Percentiles rank a stretch among this genome's conserved stretches.
These are phyloP conservation scores for Eristalinus sepulchralis DNA, from an alignment of 2,888 invertebrate genomes.

Conservation along the genomic window DNA sequence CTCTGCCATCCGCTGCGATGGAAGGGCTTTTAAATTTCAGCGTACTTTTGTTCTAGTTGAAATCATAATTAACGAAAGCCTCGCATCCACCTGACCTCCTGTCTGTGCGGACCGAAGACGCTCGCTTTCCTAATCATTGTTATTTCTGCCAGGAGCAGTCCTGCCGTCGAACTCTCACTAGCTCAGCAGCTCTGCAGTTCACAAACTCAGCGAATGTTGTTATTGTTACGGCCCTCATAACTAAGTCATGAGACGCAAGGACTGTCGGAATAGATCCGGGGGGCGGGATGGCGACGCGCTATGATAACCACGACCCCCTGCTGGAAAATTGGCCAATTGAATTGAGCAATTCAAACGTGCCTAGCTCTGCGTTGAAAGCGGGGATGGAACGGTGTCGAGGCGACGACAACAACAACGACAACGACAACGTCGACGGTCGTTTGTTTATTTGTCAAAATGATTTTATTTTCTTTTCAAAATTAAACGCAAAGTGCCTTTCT, in stretches of 20 bases:
- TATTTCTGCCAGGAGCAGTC: constrained; percentile 8
- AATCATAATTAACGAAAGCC: constrained; percentile 45
- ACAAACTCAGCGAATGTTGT: background rate
- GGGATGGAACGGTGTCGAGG: no score
- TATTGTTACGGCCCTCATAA: constrained; percentile 27
- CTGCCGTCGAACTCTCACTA: constrained; percentile 5
- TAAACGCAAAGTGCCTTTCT: constrained; percentile 47
- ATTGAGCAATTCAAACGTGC: constrained; percentile 64
- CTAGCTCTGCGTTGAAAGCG: constrained; percentile 7
- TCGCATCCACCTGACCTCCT: background rate
- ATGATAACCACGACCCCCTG: constrained; percentile 3
- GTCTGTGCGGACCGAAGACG: no score
- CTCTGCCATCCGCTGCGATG: background rate
- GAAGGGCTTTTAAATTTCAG: constrained; percentile 10
- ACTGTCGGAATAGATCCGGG: background rate
- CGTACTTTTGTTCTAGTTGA: constrained; percentile 22
- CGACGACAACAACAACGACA: background rate
- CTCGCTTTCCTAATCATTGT: constrained; percentile 33
- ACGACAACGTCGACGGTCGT: constrained; percentile 7
- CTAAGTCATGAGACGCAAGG: constrained; percentile 17
- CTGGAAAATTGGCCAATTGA: constrained; percentile 49
- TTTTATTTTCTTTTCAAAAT: constrained; percentile 61
- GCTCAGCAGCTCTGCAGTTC: constrained; percentile 2
- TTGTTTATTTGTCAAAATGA: constrained; percentile 64
- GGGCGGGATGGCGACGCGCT: background rate